Conservation (phyloP, 2,797 vertebrate genomes). For the Psittacula derbiana region DNA sequence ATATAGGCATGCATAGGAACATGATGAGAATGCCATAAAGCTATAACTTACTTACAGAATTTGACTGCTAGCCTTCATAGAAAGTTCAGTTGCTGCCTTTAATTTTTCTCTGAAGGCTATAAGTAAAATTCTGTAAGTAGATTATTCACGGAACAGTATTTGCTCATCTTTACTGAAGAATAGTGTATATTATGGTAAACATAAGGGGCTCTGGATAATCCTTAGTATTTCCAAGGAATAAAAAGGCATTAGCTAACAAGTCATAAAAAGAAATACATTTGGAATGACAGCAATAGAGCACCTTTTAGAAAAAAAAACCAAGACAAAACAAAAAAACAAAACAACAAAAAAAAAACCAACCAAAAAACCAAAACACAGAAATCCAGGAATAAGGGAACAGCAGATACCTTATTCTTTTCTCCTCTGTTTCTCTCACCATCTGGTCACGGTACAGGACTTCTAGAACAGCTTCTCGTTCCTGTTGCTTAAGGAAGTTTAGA, state of each 20-base stretch:
- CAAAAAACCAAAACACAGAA: background rate
- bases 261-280: background rate
- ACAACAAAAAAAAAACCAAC: background rate
- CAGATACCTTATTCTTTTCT: slow-evolving; percentile 86
- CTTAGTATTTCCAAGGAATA: background rate
- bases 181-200: background rate
- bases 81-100: background rate
- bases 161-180: background rate
- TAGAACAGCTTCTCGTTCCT: slow-evolving; percentile 83
- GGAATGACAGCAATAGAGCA: background rate
- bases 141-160: background rate
- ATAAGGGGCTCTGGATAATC: background rate
- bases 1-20: background rate
- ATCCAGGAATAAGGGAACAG: background rate
- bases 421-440: slow-evolving; percentile 81
- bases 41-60: background rate
- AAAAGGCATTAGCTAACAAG: background rate
- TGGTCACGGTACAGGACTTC: slow-evolving; percentile 88
- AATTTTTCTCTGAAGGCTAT: background rate
- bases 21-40: background rate
- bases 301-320: background rate
- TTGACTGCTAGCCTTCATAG: background rate
- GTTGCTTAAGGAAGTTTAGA: slow-evolving; percentile 80
- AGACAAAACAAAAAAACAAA: background rate
- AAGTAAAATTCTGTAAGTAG: background rate